Evolutionary conservation across 2,113 vertebrate species (phyloP).

Genomic region (Mobula birostris): DNA sequence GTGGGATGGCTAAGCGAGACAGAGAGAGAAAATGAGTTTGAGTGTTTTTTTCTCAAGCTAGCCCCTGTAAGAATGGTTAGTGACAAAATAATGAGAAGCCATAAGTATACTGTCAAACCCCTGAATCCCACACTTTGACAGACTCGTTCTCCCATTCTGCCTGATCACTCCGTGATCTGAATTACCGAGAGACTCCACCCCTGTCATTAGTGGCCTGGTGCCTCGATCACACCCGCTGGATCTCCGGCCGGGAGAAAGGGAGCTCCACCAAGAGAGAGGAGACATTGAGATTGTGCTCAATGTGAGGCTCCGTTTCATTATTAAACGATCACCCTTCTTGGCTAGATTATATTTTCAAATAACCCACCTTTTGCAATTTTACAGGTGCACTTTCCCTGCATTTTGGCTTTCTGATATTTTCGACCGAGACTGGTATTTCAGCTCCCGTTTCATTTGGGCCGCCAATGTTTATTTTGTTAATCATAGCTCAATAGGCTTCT

Average conservation of each 20-base stretch:
- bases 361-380: background rate
- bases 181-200: constrained; percentile 40
- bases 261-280: background rate
- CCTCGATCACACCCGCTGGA: background rate
- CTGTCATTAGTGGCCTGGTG: constrained; percentile 40
- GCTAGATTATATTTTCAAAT: background rate
- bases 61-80: background rate
- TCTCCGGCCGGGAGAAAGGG: background rate
- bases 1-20: background rate
- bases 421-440: background rate
- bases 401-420: no score
- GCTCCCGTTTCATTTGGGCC: background rate
- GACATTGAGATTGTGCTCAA: background rate
- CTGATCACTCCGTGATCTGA: constrained; percentile 36
- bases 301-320: background rate
- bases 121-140: background rate
- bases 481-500: background rate
- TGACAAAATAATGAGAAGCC: constrained; percentile 5
- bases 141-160: background rate
- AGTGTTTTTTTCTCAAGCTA: background rate
- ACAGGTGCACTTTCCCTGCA: background rate
- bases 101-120: background rate
- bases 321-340: background rate
- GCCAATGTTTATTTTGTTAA: background rate
- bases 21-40: background rate